Percentiles rank a stretch among this genome's conserved stretches.
Evolutionary conservation across 2,113 vertebrate genomes (phyloP).

Genomic region (Elaphurus davidianus): DNA sequence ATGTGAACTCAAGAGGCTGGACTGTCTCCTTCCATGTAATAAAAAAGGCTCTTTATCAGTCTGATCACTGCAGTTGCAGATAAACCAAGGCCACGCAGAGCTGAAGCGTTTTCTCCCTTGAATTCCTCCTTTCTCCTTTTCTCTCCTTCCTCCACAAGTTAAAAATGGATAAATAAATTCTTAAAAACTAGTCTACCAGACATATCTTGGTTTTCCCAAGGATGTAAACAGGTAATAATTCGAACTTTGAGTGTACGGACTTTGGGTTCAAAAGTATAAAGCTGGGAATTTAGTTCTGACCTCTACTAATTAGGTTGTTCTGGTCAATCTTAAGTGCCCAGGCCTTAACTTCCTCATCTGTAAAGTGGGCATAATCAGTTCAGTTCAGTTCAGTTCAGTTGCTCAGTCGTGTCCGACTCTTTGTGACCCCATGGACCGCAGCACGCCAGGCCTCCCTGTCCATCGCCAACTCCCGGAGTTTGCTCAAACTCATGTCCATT

Average conservation of each 20-base stretch:
- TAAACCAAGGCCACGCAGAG: background rate
- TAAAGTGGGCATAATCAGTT: background rate
- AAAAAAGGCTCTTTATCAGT: background rate
- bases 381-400: background rate
- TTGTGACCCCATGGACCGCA: accelerated
- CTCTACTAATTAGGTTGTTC: background rate
- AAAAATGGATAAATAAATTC: background rate
- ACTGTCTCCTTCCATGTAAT: background rate
- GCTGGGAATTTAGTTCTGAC: background rate
- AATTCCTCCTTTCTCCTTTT: background rate
- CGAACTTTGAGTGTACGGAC: background rate
- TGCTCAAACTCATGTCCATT: background rate
- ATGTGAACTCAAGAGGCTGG: too few relatives aligned
- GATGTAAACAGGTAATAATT: background rate
- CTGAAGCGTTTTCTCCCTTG: background rate
- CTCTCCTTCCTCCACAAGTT: background rate
- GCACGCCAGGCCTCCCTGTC: background rate
- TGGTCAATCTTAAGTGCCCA: background rate
- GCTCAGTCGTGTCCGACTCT: background rate
- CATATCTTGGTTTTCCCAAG: background rate
- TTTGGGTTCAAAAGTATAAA: background rate
- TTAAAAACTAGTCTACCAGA: background rate
- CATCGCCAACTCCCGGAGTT: accelerated
- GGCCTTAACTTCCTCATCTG: background rate
- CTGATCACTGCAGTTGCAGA: background rate